Evolutionary conservation across 2,113 vertebrate genomes (phyloP), one percentile per base, ranked within the genome.

Genomic region (Cryptoleucopteryx plumbea): DNA sequence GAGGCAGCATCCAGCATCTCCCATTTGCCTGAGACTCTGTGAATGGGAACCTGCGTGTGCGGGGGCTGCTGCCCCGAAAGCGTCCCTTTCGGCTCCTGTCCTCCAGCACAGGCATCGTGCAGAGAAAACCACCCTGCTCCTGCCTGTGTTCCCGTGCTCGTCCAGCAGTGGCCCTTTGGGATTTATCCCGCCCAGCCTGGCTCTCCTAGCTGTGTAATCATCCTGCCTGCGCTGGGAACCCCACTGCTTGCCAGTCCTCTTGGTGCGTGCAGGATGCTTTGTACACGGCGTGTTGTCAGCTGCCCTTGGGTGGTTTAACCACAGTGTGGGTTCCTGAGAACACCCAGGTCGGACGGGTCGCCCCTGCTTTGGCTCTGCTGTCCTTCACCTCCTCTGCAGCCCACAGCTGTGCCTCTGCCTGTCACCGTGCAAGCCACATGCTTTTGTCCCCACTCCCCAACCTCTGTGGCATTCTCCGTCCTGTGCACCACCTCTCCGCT

Each of bases 221-320:
- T 34, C 32, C 48, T 85, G 27, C 27, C 55, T 7, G 13, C 34
- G 7, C 67, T 74, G 36, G 59, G n/a, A 55, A 11, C 5, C 13
- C 27, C 9, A 4, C 34, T 36, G 34, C 34, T 58, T 52, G 43
- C 36, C 68, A 14, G 20, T 36, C 29, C 22, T 23, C 74, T 22
- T 8, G 11, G 29, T 56, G 38, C 21, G 9, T 6, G 10, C 25
- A 27, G 56, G 38, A 40, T 58, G 14, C 34, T 70, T 81, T 40
- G 6, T 31, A 25, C 1, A 1, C 1, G 0, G 14, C 22, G 32
- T 45, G 32, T 74, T 81, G 56, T 2, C 4, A 2, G n/a, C 26
- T 62, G n/a, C 25, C 11, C 40, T 48, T 1, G 7, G 27, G 23
- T 34, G 40, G 12, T 75, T 85, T 27, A 50, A 58, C 36, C 36